Conservation (phyloP, 1,140 invertebrate species). For the Drosophila mauritiana region DNA sequence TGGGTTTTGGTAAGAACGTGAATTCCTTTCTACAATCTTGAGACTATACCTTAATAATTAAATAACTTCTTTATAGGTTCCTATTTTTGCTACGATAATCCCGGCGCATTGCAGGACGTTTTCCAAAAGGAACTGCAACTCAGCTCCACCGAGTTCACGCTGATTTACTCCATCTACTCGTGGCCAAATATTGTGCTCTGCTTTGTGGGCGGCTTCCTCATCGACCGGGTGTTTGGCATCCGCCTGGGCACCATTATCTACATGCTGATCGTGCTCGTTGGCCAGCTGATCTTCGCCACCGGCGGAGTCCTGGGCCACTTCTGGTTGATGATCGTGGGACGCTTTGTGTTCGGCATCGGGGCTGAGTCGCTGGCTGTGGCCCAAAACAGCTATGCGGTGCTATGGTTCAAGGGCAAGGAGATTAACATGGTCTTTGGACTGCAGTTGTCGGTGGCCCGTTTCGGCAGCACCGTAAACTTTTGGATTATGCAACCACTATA, state of each 20-base stretch:
- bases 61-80: conserved; percentile 86
- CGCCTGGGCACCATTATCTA: conserved; percentile 96
- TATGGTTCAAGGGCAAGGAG: conserved; percentile 99
- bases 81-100: conserved; percentile 99
- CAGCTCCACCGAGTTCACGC: conserved; percentile 92
- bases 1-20: conserved; percentile 90
- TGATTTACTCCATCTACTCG: conserved; percentile 97
- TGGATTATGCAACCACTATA: conserved; percentile 96
- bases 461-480: conserved; percentile 98
- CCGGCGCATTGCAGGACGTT: conserved; percentile 95
- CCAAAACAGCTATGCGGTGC: conserved; percentile 98
- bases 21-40: neutral
- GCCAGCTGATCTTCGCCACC: conserved; percentile 95
- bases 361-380: conserved; percentile 98
- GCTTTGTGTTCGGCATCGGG: conserved; percentile 98
- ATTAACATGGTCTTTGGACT: conserved; percentile 99
- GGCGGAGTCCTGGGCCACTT: conserved; percentile 92
- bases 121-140: conserved; percentile 94
- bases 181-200: conserved; percentile 99
- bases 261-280: conserved; percentile 91
- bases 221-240: conserved; percentile 97
- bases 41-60: neutral
- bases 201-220: conserved; percentile 97
- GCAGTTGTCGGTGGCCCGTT: conserved; percentile 95
- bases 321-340: conserved; percentile 96